phyloP scores from a whole-genome alignment of 2,113 vertebrate species.

The Pedetes capensis region DNA sequence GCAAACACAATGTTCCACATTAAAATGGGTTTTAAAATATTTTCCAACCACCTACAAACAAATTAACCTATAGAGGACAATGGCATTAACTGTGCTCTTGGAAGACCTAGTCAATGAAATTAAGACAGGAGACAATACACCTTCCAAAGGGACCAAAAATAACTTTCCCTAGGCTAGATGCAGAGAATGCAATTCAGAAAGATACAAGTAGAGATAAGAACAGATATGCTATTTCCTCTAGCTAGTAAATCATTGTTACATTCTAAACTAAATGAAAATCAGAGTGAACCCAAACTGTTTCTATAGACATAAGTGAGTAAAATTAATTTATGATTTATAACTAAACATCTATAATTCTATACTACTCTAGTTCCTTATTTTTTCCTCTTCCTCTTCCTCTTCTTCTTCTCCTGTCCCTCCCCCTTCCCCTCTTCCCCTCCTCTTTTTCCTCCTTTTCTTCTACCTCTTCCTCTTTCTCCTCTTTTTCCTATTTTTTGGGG shows the following conservation, averaged over 20 bases:
- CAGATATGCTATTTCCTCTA: neutral
- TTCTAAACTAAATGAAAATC: conserved; percentile 23
- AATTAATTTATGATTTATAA: conserved; percentile 39
- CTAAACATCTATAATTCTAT: neutral
- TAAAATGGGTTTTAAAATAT: conserved; percentile 9
- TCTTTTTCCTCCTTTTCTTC: too few relatives aligned
- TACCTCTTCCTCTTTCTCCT: too few relatives aligned
- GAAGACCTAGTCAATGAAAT: neutral
- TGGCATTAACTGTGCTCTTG: neutral
- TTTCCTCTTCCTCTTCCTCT: neutral
- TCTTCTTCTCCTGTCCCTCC: too few relatives aligned
- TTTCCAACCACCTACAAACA: neutral
- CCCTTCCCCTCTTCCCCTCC: too few relatives aligned
- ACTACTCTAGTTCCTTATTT: neutral
- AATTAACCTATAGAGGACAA: neutral
- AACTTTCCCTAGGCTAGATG: neutral
- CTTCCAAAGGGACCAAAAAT: neutral
- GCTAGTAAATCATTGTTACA: neutral
- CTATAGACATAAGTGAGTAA: neutral
- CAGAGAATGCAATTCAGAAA: neutral
- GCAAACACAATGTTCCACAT: neutral
- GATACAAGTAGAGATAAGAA: neutral
- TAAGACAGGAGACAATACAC: neutral
- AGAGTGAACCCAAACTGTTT: neutral
- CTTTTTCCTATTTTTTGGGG: neutral